Evolutionary conservation across 2,888 invertebrate genomes (phyloP).

Genomic region (Nezara viridula): DNA sequence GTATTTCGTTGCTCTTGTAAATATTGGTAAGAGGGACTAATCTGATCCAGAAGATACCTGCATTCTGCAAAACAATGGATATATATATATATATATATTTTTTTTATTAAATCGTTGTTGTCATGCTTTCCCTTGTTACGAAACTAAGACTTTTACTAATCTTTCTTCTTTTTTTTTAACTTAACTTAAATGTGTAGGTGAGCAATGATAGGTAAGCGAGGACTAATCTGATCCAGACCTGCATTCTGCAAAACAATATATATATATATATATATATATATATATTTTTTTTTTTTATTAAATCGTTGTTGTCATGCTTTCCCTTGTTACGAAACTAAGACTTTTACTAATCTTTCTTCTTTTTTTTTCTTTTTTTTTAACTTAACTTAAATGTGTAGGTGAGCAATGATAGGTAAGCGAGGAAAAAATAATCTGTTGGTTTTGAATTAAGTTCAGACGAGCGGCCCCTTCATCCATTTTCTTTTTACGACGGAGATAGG

Average conservation of each 20-base stretch:
- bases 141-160: not conserved
- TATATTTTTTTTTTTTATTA: too few species aligned
- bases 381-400: not conserved
- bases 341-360: not conserved
- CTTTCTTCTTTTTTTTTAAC: not conserved
- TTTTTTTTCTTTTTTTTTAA: not conserved
- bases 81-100: too few species aligned
- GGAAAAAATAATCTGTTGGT: conserved; percentile 14
- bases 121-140: not conserved
- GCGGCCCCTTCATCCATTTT: conserved; percentile 9
- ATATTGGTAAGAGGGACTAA: too few species aligned
- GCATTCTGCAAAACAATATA: too few species aligned
- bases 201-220: not conserved
- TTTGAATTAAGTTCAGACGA: conserved; percentile 26
- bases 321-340: not conserved
- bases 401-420: not conserved
- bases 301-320: not conserved
- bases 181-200: not conserved
- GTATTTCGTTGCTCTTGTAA: too few species aligned
- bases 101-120: not conserved
- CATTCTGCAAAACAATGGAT: not conserved
- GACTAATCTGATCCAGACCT: too few species aligned
- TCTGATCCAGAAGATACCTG: too few species aligned
- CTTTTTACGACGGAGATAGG: conserved; percentile 10
- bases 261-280: too few species aligned